Evolutionary conservation across 1,140 invertebrate genomes (phyloP), one percentile per base, ranked within the genome.

Genomic region (Ptiloglossa arizonensis): DNA sequence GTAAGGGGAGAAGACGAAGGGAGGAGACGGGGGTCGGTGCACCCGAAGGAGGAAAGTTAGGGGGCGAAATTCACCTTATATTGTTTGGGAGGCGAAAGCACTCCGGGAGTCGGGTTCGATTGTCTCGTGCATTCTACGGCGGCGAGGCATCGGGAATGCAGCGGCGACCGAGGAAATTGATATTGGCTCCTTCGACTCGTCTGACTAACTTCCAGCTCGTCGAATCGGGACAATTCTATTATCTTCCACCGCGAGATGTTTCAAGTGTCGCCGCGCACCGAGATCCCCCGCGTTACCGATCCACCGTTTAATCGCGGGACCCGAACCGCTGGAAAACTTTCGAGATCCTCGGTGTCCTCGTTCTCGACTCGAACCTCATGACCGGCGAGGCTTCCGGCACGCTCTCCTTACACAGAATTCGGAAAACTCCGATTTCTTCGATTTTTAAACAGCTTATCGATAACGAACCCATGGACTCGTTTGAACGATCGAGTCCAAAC

Each of bases 61-160:
- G 46, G 29, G 59, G 57, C 59, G 48, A 73, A 80, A 82, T 79
- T 84, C 69, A 80, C 66, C 71, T 84, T 60, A 74, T 79, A 75
- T 80, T 82, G 72, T 81, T 63, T 64, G 67, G 17, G 57, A 72
- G 41, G 27, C 63, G 50, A 63, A n/a, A 50, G 56, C 46, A 46
- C 64, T 68, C 27, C 27, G 5, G 11, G 35, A 76, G 60, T n/a
- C 57, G 60, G 68, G 15, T 73, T 50, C 74, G 71, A 85, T 82
- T 87, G 83, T 87, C 83, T 88, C 86, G 79, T 86, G 81, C 81
- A 88, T 83, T 86, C 83, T 86, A 63, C 78, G 86, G 81, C 62
- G 80, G 68, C 67, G 72, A 80, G 79, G 64, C 81, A 80, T 82
- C 82, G 80, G 79, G 78, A 71, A 85, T 66, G 72, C 72, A n/a